Base-by-base conservation (phyloP, 2,888 invertebrate species). In the Sinohyriopsis cumingii region DNA sequence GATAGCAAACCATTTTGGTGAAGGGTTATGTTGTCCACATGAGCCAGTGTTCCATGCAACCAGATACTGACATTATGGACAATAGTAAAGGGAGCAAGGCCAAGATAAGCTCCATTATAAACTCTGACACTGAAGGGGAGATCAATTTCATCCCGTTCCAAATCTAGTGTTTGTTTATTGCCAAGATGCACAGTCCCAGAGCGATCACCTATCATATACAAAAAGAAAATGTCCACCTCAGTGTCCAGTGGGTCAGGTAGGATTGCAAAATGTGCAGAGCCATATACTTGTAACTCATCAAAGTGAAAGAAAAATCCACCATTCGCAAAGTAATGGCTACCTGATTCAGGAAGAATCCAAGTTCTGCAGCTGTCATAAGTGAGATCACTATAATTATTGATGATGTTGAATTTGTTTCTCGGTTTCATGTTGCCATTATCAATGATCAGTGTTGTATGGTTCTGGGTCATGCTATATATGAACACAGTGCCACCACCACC, bases 131-230 rank as follows among this genome's bases (percentile, higher is more conserved):
- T 84, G 66, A 84, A 84, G 15, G 84, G 84, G 1, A 81, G 65
- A 67, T 84, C 84, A 63, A 84, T 83, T 61, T 82, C 82, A 20
- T 64, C 65, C 67, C 84, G 62, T 18, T 79, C 65, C 4, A 83
- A 72, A 63, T 84, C 82, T 78, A 84, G 76, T 0, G 73, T 73
- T 61, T 84, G 85, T 55, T 80, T 78, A 33, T 78, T 68, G 5
- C 78, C 82, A 33, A 86, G 65, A 73, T 86, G 84, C 19, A 86
- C 80, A 7, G 84, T 85, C 19, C 84, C 85, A 9, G 84, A 76
- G 19, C 83, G 65, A 66, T 86, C 85, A 1, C 85, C 85, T 22
- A 86, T 86, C 84, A 86, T 84, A 72, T 86, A 79, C 12, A 81
- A 69, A 76, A 85, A 86, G 69, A 73, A 82, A 4, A 85, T 53